Evolutionary conservation across 2,797 vertebrate genomes (phyloP), one percentile per base, ranked within the genome.

Genomic region (Sebastes nivosus): DNA sequence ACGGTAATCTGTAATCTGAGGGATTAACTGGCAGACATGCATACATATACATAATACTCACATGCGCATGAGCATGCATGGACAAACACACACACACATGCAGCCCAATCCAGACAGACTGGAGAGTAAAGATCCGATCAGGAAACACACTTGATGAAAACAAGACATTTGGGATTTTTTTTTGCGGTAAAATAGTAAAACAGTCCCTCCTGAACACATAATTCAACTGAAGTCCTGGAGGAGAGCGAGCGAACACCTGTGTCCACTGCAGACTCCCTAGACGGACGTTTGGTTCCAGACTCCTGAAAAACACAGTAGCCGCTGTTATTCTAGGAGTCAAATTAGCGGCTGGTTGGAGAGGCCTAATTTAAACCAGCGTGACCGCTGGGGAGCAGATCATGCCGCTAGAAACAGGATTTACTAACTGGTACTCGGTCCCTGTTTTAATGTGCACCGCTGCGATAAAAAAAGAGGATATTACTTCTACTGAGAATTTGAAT

Each of bases 301-400:
- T 91, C 80, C 75, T 90, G 87, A 86, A 93, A 92, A 94, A 93
- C 92, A 93, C 92, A 93, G 93, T 89, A 94, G 93, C 92, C 60
- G 76, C 85, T 93, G 92, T 93, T 95, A 94, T 94, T 93, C 80
- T 89, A 89, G 81, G 87, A 91, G 87, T 93, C 90, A 92, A 91
- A 93, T 92, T 88, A 93, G 85, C 79, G 8, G 70, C 81, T 60
- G 20, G 71, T 64, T 70, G 63, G 72, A 74, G 79, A 87, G 83
- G 76, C 74, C 82, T 91, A 83, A 93, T 89, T 92, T 85, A 88
- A 89, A 90, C 77, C 88, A 82, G 82, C 74, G 84, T 82, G 77
- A 74, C 52, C 59, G 24, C 79, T 63, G 60, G 59, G 74, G 86
- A 87, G 66, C 36, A 25, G 60, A 46, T 79, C 66, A 8, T 54